A percentile compares a stretch with the other conserved stretches of the same genome.
Evolutionary conservation across 2,888 invertebrate genomes (phyloP).

Genomic region (Ischnura elegans): DNA sequence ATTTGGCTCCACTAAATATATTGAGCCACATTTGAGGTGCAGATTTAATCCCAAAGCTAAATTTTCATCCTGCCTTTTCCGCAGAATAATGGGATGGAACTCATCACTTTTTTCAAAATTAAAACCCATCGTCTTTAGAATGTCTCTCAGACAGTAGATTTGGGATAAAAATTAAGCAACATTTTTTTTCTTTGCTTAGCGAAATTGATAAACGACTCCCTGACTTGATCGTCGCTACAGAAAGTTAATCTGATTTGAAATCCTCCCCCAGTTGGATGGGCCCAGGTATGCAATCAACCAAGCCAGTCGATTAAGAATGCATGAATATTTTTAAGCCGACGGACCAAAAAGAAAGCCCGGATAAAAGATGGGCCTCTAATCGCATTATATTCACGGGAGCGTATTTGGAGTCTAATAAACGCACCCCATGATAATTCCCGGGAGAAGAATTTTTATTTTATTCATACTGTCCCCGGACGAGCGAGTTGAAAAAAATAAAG

Average conservation of each 20-base stretch:
- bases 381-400: constrained; percentile 20
- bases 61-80: too few species aligned
- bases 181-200: background rate
- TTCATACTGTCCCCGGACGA: background rate
- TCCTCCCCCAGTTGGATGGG: background rate
- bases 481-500: too few species aligned
- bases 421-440: background rate
- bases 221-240: background rate
- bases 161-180: background rate
- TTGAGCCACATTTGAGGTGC: too few species aligned
- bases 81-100: too few species aligned
- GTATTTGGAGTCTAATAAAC: constrained; percentile 19
- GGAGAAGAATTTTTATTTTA: background rate
- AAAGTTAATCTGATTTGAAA: background rate
- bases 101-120: background rate
- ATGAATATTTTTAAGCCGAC: constrained; percentile 17
- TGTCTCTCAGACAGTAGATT: background rate
- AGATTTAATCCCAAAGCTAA: too few species aligned
- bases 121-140: background rate
- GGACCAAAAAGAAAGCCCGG: background rate
- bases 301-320: constrained; percentile 5
- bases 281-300: background rate
- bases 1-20: too few species aligned
- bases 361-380: background rate
- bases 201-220: constrained; percentile 19